These are phyloP conservation scores for Notospermus geniculatus DNA, from an alignment of 1,140 invertebrate genomes.

Conservation along the genomic window DNA sequence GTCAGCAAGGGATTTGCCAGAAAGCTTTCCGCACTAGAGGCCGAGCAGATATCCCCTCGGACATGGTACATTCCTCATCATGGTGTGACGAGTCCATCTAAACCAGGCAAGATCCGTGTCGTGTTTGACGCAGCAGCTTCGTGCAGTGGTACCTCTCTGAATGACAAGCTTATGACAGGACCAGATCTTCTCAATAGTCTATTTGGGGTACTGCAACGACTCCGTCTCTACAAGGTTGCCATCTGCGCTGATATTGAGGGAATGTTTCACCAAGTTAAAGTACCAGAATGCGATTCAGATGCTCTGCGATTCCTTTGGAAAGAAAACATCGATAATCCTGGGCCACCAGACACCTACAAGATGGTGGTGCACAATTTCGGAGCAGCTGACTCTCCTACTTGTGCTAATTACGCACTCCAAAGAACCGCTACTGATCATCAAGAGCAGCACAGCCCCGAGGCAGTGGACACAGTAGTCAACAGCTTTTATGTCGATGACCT, in stretches of 20 bases:
- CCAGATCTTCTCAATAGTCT: conserved; percentile 48
- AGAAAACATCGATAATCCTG: conserved; percentile 12
- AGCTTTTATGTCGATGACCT: conserved; percentile 27
- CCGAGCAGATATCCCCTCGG: too few species aligned
- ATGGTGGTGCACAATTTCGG: conserved; percentile 29
- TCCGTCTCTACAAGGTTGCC: conserved; percentile 27
- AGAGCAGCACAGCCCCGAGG: not conserved
- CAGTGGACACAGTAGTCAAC: conserved; percentile 11
- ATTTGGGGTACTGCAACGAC: conserved; percentile 27
- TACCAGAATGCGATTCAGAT: conserved; percentile 15
- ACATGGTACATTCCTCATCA: conserved; percentile 30
- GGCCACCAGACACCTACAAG: conserved; percentile 15
- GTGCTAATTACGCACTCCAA: conserved; percentile 20
- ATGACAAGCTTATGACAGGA: conserved; percentile 30
- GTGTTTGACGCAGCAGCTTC: conserved; percentile 29
- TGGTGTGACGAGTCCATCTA: conserved; percentile 22
- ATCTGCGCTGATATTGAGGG: conserved; percentile 23
- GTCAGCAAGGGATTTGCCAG: too few species aligned
- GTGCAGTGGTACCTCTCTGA: conserved; percentile 31
- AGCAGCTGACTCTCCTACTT: conserved; percentile 23
- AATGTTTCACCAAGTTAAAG: too few species aligned
- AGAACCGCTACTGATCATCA: conserved; percentile 15
- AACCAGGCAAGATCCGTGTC: conserved; percentile 23
- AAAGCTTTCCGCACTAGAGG: too few species aligned
- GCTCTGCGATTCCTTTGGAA: conserved; percentile 23